Evolutionary conservation across 2,888 invertebrate species (phyloP), one percentile per base, ranked within the genome.

Genomic region (Xanthia togata): DNA sequence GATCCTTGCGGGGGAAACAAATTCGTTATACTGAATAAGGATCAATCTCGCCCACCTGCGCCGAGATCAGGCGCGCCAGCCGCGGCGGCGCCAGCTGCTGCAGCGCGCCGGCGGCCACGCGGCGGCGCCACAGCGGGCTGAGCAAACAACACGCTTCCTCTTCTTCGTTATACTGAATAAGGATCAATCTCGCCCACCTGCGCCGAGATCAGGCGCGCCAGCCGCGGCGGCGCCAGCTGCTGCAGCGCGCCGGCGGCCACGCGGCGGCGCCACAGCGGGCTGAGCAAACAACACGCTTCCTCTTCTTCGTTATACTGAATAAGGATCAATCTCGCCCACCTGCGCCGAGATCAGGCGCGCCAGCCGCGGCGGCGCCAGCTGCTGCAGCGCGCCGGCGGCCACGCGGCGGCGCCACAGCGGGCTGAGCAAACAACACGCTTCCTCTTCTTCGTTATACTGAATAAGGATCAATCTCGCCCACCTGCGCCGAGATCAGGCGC

Each of bases 201-300:
- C 9, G 41, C 41, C 0, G 41, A 88, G 60, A 88, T 88, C 2
- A 88, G 79, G 44, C 77, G 1, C 0, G 88, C 88, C 0, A 88
- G 81, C 0, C 88, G 14, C 0, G 96, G 96, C 70, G 98, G 97
- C 85, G 97, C 97, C 62, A 99, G 96, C 73, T 98, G 98, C 87
- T 97, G 97, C 12, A 98, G 93, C 91, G 98, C 97, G 78, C 98
- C 97, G 20, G 97, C 93, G 1, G 98, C 98, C 23, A 98, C 97
- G 80, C 97, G 97, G 8, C 97, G 96, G 83, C 98, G 97, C 98
- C 98, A 98, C 70, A 97, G 86, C 1, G 96, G 92, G 35, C 93
- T 92, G 41, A 95, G 91, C 77, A 89, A 89, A 88, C 96, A 95
- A 93, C 97, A 90, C 91, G 95, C 84, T 71, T 95, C 92, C 89